Percentiles rank a stretch among this genome's conserved stretches.
phyloP scores from a whole-genome alignment of 1,140 invertebrate species.

The Prorops nasuta region DNA sequence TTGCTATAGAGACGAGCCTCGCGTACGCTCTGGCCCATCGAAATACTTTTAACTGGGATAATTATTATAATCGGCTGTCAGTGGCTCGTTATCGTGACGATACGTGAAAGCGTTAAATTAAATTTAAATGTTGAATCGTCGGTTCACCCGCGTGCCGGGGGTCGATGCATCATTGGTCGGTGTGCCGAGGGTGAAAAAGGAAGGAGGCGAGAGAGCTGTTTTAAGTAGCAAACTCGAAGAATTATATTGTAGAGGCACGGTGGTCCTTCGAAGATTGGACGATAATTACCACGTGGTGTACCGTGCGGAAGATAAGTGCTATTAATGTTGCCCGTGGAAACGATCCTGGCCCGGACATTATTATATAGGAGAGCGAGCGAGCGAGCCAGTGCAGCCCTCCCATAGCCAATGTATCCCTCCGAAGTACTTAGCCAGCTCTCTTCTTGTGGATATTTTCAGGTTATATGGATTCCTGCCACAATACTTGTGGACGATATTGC shows the following conservation, averaged over 20 bases:
- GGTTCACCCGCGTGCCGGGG: too few relatives aligned
- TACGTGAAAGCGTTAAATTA: constrained; percentile 34
- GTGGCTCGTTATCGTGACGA: constrained; percentile 29
- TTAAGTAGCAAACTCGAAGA: constrained; percentile 32
- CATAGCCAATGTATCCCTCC: too few relatives aligned
- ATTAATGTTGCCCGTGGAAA: constrained; percentile 31
- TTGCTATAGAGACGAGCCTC: not conserved
- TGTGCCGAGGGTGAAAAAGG: too few relatives aligned
- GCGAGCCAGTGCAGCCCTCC: too few relatives aligned
- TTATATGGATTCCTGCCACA: too few relatives aligned
- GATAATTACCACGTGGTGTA: constrained; percentile 34
- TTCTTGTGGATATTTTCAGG: not conserved
- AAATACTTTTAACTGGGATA: constrained; percentile 21
- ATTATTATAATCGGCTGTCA: constrained; percentile 36
- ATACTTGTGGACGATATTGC: too few relatives aligned
- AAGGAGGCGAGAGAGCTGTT: not conserved
- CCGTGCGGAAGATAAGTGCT: constrained; percentile 30
- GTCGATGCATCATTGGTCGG: too few relatives aligned
- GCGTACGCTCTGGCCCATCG: constrained; percentile 6
- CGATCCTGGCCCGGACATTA: constrained; percentile 24
- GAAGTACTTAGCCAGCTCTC: too few relatives aligned
- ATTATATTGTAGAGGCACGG: constrained; percentile 30
- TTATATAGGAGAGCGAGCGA: too few relatives aligned
- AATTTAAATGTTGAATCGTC: constrained; percentile 23
- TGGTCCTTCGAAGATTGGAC: constrained; percentile 32